These are phyloP conservation scores for Lichenostomus cassidix DNA, from an alignment of 2,113 vertebrate species.

Conservation along the genomic window DNA sequence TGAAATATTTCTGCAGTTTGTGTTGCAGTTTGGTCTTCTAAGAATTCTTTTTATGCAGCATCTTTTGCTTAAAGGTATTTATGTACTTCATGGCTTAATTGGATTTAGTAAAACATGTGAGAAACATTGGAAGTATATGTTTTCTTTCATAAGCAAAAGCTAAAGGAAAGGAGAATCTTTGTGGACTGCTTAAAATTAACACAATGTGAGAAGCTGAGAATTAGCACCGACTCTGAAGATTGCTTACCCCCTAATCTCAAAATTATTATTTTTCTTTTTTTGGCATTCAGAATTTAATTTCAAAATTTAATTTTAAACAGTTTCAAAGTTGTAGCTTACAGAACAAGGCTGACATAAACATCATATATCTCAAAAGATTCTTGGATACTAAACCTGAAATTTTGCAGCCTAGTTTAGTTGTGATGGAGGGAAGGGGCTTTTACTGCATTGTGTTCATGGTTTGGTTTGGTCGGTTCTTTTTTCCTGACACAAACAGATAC, in stretches of 20 bases:
- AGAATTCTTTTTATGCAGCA: not conserved
- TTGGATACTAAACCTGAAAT: not conserved
- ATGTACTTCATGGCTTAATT: not conserved
- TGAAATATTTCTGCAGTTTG: not conserved
- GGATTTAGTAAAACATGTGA: not conserved
- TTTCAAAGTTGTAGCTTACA: not conserved
- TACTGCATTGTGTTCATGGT: not conserved
- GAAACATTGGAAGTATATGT: not conserved
- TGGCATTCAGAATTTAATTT: not conserved
- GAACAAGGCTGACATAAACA: not conserved
- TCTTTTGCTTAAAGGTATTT: conserved; percentile 2
- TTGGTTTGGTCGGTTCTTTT: not conserved
- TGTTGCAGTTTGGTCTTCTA: not conserved
- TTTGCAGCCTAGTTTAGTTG: not conserved
- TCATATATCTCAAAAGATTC: not conserved
- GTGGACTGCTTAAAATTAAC: not conserved
- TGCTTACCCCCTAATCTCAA: not conserved
- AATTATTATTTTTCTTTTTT: not conserved
- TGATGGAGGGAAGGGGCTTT: not conserved
- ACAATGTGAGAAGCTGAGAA: not conserved
- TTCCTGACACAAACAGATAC: not conserved
- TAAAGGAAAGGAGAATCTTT: not conserved
- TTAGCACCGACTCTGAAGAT: not conserved
- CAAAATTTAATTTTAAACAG: not conserved
- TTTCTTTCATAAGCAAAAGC: not conserved